Base-by-base conservation (phyloP, 2,797 vertebrate genomes). In the Malacoctenus gilli region DNA sequence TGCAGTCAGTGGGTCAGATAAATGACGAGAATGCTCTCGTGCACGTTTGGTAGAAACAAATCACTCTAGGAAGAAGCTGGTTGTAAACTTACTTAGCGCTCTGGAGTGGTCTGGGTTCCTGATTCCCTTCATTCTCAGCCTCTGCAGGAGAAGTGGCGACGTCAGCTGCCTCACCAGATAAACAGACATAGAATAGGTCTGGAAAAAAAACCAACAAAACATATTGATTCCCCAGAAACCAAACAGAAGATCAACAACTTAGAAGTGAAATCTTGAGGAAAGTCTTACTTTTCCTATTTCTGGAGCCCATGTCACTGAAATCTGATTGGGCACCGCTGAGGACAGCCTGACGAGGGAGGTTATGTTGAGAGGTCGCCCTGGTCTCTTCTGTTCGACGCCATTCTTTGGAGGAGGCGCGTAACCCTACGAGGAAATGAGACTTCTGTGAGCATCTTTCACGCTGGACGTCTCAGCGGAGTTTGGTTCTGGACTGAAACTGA, bases 31-130 rank as follows among this genome's bases (percentile, higher is more conserved):
- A n/a, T n/a, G n/a, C n/a, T n/a, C n/a, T n/a, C n/a, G n/a, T n/a
- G n/a, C n/a, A n/a, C n/a, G n/a, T n/a, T n/a, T n/a, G n/a, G n/a
- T n/a, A n/a, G n/a, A n/a, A n/a, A n/a, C n/a, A n/a, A n/a, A n/a
- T n/a, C n/a, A n/a, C n/a, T n/a, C n/a, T n/a, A n/a, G n/a, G n/a
- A n/a, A n/a, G n/a, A n/a, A n/a, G n/a, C n/a, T n/a, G 11, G 30
- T 3, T 19, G 4, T 23, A 12, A 71, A 90, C 83, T 95, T 93
- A 99, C 96, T 99, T 50, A 98, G 88, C 7, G 97, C 97, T 92
- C 97, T 94, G 77, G 97, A 99, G 92, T 99, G 97, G 86, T 99
- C 96, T 1, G 97, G 94, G 79, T 98, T 99, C 82, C 97, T 87
- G 85, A 98, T 97, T 63, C 96, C 97, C 89, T 98, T 99, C 94